These are phyloP conservation scores for Saccostrea cuccullata DNA, from an alignment of 1,140 invertebrate species.

Conservation along the genomic window DNA sequence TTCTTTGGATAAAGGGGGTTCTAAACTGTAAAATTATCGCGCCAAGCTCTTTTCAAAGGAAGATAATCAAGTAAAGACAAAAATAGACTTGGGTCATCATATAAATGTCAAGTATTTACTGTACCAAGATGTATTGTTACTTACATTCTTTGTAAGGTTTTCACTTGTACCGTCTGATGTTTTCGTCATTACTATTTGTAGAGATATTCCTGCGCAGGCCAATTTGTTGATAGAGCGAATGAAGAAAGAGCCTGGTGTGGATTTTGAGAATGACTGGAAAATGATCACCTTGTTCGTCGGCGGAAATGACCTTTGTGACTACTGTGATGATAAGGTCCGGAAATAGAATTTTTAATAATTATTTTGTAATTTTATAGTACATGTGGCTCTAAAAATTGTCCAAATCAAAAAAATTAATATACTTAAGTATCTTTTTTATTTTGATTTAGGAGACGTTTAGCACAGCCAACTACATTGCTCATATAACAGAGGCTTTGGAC, in stretches of 20 bases:
- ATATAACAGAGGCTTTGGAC: conserved; percentile 83
- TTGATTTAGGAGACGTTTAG: conserved; percentile 60
- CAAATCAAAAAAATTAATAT: not conserved
- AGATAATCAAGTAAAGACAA: too few relatives aligned
- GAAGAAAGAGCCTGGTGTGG: conserved; percentile 80
- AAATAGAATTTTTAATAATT: not conserved
- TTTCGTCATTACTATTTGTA: conserved; percentile 43
- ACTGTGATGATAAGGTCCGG: conserved; percentile 79
- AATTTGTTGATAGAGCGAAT: conserved; percentile 85
- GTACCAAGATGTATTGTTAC: too few relatives aligned
- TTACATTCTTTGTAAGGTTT: too few relatives aligned
- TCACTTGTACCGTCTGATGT: too few relatives aligned
- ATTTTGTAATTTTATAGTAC: not conserved
- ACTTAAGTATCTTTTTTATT: not conserved
- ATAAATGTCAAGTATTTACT: too few relatives aligned
- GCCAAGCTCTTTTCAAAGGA: too few relatives aligned
- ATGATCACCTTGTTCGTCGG: conserved; percentile 91
- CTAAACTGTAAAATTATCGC: too few relatives aligned
- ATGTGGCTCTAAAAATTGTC: too few relatives aligned
- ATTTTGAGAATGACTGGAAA: conserved; percentile 84
- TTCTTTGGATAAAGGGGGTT: too few relatives aligned
- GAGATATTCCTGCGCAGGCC: conserved; percentile 86
- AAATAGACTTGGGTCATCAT: too few relatives aligned
- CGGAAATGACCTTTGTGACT: conserved; percentile 90
- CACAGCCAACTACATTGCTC: conserved; percentile 82